A percentile compares a stretch with the other conserved stretches of the same genome.
Evolutionary conservation across 2,113 vertebrate genomes (phyloP).

Genomic region (Neodontobutis hainanensis): DNA sequence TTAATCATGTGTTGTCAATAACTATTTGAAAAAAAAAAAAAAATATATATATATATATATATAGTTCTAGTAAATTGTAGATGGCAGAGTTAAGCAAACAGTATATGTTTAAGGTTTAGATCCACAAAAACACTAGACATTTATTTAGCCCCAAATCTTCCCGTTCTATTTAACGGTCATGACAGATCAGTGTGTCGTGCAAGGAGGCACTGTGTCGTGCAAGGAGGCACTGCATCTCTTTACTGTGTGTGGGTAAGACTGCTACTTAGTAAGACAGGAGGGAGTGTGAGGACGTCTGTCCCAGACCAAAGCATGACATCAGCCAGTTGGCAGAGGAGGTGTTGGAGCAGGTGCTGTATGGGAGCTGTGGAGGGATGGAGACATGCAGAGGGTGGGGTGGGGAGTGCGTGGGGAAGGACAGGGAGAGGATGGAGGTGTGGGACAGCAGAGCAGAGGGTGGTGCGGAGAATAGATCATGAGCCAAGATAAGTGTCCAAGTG

Average conservation of each 20-base stretch:
- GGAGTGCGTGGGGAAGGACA: conserved; percentile 71
- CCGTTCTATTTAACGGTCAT: no score
- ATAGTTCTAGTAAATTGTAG: no score
- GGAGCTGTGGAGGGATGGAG: conserved; percentile 64
- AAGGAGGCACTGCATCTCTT: conserved; percentile 28
- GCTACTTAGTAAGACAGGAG: conserved; percentile 64
- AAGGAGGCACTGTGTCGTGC: conserved; percentile 49
- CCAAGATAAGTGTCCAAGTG: conserved; percentile 73
- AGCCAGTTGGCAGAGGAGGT: conserved; percentile 77
- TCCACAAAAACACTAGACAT: no score
- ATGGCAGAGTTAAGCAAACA: no score
- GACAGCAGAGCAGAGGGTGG: conserved; percentile 69
- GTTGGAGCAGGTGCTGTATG: conserved; percentile 77
- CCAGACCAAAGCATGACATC: conserved; percentile 70
- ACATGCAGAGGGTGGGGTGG: conserved; percentile 58
- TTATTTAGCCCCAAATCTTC: no score
- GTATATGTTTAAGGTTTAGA: no score
- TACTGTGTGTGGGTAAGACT: conserved; percentile 38
- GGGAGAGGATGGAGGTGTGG: conserved; percentile 69
- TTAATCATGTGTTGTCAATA: no score
- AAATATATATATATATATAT: no score
- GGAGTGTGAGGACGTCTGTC: conserved; percentile 69
- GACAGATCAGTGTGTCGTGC: no score
- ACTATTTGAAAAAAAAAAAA: no score
- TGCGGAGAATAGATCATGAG: conserved; percentile 62